A percentile compares a stretch with the other conserved stretches of the same genome.
These are phyloP conservation scores for Porites evermanni DNA, from an alignment of 92 coral and sea anemone species.

Conservation along the genomic window DNA sequence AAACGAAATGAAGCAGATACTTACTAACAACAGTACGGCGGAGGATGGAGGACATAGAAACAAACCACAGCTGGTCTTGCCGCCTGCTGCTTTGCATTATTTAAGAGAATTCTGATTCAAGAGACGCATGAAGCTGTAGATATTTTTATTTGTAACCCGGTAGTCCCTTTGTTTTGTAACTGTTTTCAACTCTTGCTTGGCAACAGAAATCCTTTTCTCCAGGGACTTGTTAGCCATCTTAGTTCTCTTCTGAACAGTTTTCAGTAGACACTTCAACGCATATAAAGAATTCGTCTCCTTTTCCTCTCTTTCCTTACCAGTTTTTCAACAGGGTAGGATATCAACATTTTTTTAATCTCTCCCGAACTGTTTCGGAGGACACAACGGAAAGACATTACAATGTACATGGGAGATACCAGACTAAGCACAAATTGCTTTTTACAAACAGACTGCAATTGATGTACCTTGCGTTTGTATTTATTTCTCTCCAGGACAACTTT, in stretches of 20 bases:
- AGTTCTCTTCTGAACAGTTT: constrained; percentile 27
- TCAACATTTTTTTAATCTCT: too few relatives aligned
- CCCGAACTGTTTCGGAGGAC: neutral
- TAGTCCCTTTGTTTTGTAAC: constrained; percentile 48
- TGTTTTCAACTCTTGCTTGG: constrained; percentile 27
- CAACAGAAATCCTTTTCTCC: constrained; percentile 36
- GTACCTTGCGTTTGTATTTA: neutral
- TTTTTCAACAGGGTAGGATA: too few relatives aligned
- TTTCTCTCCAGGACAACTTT: constrained; percentile 49
- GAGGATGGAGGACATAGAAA: too few relatives aligned
- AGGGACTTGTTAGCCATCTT: constrained; percentile 37
- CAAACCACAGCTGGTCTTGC: too few relatives aligned
- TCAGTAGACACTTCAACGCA: constrained; percentile 71
- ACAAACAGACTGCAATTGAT: constrained; percentile 30
- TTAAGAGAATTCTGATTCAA: neutral
- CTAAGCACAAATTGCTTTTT: neutral
- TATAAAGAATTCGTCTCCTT: constrained; percentile 65
- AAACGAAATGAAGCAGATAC: too few relatives aligned
- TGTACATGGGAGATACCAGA: neutral
- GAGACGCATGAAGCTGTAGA: constrained; percentile 9
- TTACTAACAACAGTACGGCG: too few relatives aligned
- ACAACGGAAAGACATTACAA: neutral
- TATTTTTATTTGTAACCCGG: constrained; percentile 3
- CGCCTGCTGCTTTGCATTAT: neutral
- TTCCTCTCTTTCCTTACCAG: neutral